Base-by-base conservation (phyloP, 2,888 invertebrate species). In the Tetragnatha montana region DNA sequence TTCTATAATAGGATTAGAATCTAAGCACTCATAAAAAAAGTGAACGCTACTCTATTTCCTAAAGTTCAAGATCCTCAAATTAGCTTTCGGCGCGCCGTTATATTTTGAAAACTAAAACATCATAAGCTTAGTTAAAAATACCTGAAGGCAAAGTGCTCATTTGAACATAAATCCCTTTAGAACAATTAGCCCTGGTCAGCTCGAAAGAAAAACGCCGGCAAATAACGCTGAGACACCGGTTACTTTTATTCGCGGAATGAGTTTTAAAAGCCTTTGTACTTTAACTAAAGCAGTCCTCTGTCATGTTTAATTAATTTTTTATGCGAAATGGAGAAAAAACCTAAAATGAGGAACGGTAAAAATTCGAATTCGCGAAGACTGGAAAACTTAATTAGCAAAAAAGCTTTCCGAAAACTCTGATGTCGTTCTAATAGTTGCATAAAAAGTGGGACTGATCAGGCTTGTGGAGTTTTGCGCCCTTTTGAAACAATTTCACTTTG, bases 301-400 rank as follows among this genome's bases (percentile, higher is more conserved):
- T 60, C 60, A 60, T 60, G 60, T 60, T 60, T 60, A 60, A 60
- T 60, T 60, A 60, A 60, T 60, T 60, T 60, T 60, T 60, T 60
- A 17, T 60, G 17, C 60, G 0, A 17, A 12, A 60, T 35, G 35
- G 35, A 6, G 60, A 60, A 60, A 60, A 60, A 60, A 60, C 0
- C 0, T 60, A 60, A 60, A 60, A 60, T 60, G 60, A 17, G 17
- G 60, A 60, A 10, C 60, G 17, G 60, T 60, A 60, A 60, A 60
- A 60, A 60, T 60, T 60, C 8, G 60, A 60, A 60, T 60, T 60
- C 60, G 7, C 60, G 14, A 17, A 60, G 60, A 8, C 60, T 60
- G 60, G 12, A 60, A 60, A 60, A 60, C 60, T 12, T 60, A 60
- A 60, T 60, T 60, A 60, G 60, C 60, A 60, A 60, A 60, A 60